A percentile compares a stretch with the other conserved stretches of the same genome.
Evolutionary conservation across 2,113 vertebrate genomes (phyloP).

Genomic region (Eudyptes chrysolophus): DNA sequence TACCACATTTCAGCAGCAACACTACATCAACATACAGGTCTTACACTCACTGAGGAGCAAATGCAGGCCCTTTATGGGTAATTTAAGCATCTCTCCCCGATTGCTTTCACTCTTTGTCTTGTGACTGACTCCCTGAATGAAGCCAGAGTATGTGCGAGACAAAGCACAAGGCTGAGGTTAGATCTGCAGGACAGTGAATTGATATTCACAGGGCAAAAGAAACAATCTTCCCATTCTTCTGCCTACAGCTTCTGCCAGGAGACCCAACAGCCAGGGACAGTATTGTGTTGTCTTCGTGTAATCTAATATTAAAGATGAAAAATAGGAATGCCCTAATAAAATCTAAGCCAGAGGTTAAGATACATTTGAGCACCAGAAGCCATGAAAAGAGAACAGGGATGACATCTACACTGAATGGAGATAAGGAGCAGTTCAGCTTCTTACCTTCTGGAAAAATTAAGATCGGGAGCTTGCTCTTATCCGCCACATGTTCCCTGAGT

Average conservation of each 20-base stretch:
- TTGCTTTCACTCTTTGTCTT: neutral
- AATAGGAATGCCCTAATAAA: neutral
- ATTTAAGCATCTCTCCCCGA: neutral
- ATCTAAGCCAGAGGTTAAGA: neutral
- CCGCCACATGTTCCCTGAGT: slow-evolving; percentile 85
- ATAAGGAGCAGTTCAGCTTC: neutral
- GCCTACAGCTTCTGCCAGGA: neutral
- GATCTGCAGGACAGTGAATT: neutral
- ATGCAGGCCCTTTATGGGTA: neutral
- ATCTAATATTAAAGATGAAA: neutral
- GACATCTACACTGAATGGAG: neutral
- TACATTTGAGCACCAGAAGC: neutral
- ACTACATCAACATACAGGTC: neutral
- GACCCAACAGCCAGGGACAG: neutral
- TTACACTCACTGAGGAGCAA: neutral
- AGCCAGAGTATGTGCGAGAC: neutral
- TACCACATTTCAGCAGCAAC: neutral
- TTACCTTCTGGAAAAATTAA: slow-evolving; percentile 98
- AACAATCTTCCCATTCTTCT: neutral
- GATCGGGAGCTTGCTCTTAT: slow-evolving; percentile 91
- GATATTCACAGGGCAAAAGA: neutral
- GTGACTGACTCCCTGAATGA: neutral
- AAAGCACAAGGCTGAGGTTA: neutral
- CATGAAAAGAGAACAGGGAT: neutral
- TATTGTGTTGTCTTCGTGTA: neutral